Evolutionary conservation across 92 coral and sea anemone species (phyloP), one percentile per base, ranked within the genome.

Genomic region (Virgularia gustaviana): DNA sequence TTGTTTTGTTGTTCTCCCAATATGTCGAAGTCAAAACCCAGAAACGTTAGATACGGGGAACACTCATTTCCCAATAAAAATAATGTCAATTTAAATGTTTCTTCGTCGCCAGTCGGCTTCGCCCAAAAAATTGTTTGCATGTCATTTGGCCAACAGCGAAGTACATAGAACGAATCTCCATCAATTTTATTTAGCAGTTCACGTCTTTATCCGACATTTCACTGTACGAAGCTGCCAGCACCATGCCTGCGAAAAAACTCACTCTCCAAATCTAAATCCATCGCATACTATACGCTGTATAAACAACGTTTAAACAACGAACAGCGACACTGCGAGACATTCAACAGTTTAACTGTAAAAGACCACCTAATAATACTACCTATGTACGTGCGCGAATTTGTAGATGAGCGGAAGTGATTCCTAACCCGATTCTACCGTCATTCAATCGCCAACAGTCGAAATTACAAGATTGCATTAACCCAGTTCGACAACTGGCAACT

Each of bases 41-140:
- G 29, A 57, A 49, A n/a, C n/a, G n/a, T n/a, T n/a, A n/a, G n/a
- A n/a, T n/a, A n/a, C n/a, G n/a, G n/a, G n/a, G n/a, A n/a, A n/a
- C n/a, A n/a, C n/a, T n/a, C n/a, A n/a, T n/a, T n/a, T n/a, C n/a
- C n/a, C n/a, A n/a, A n/a, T n/a, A 70, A 32, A 47, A 70, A 70
- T 24, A 70, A 62, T 36, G 63, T 52, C 23, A 70, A 42, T 52
- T 49, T 49, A 24, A 70, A 70, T 5, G 45, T 31, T 28, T 70
- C 76, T 70, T 70, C 63, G n/a, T 70, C 76, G 22, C 49, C 12
- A 57, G 53, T 31, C 23, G 77, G 77, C 12, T 71, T 71, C 16
- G 64, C 8, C 64, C 64, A 54, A 33, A 71, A 31, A 28, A 51
- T 10, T 29, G 29, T 15, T 36, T 28, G n/a, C 36, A 53, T 29